Conservation (phyloP, 2,113 vertebrate species). For the Australoheros scitulus region DNA sequence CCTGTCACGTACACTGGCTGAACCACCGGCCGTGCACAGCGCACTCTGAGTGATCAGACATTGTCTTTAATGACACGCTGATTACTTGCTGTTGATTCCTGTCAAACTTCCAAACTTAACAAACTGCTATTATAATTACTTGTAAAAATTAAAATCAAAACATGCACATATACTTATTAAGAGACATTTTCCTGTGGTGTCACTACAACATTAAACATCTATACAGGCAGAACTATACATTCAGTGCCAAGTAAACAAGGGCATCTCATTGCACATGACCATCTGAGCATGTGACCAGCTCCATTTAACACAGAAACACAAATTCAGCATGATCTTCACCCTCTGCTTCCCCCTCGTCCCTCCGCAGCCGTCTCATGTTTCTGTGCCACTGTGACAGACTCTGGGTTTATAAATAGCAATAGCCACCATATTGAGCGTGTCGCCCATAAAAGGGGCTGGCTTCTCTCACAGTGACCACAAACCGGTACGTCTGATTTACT, state of each 20-base stretch:
- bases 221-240: background rate
- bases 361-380: conserved; percentile 52
- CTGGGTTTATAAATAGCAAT: conserved; percentile 69
- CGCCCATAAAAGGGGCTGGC: conserved; percentile 74
- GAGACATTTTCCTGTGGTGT: accelerated
- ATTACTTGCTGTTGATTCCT: background rate
- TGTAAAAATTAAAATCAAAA: background rate
- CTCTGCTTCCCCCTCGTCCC: background rate
- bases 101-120: accelerated
- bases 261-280: background rate
- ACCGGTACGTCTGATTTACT: background rate
- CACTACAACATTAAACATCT: background rate
- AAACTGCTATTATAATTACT: background rate
- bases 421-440: conserved; percentile 63
- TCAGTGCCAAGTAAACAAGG: background rate
- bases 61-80: background rate
- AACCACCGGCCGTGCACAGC: background rate
- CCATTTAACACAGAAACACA: conserved; percentile 56
- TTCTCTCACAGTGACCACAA: conserved; percentile 21
- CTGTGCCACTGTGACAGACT: conserved; percentile 62
- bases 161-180: background rate
- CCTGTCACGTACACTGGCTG: background rate
- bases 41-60: background rate
- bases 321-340: conserved; percentile 29
- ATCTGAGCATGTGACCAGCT: conserved; percentile 25